Conservation (phyloP, 2,888 invertebrate species). For the Nudaria mundana region DNA sequence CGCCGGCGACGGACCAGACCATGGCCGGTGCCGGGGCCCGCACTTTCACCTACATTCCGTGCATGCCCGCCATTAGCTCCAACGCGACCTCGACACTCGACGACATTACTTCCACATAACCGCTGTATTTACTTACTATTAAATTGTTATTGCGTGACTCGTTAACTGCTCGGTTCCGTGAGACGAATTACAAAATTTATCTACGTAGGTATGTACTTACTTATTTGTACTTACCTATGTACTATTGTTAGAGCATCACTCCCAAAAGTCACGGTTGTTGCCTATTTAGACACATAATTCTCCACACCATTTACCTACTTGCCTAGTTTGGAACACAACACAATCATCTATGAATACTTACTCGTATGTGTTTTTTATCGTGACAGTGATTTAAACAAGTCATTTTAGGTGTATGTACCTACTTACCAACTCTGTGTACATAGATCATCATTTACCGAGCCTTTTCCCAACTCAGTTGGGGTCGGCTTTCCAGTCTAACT, state of each 20-base stretch:
- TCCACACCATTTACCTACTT: conserved; percentile 10
- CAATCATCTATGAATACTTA: conserved; percentile 1
- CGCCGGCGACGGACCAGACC: neutral
- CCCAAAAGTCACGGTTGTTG: neutral
- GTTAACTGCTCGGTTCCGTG: conserved; percentile 2
- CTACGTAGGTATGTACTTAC: no score
- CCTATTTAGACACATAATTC: conserved; percentile 8
- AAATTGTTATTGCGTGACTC: conserved; percentile 8
- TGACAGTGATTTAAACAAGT: no score
- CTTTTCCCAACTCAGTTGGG: no score
- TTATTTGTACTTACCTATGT: no score
- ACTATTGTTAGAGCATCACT: neutral
- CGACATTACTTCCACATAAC: conserved; percentile 5
- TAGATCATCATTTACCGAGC: no score
- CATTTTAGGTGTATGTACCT: no score
- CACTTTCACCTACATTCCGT: conserved; percentile 31
- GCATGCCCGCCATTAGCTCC: conserved; percentile 6
- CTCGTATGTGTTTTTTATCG: no score
- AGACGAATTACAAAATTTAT: conserved; percentile 12
- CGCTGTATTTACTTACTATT: conserved; percentile 14
- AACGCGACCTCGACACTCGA: conserved; percentile 8
- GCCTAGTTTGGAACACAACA: conserved; percentile 20
- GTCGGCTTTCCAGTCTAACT: no score
- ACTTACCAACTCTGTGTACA: no score
- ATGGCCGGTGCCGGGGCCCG: neutral